Conservation (phyloP, 2,797 vertebrate species). For the Trachops cirrhosus region DNA sequence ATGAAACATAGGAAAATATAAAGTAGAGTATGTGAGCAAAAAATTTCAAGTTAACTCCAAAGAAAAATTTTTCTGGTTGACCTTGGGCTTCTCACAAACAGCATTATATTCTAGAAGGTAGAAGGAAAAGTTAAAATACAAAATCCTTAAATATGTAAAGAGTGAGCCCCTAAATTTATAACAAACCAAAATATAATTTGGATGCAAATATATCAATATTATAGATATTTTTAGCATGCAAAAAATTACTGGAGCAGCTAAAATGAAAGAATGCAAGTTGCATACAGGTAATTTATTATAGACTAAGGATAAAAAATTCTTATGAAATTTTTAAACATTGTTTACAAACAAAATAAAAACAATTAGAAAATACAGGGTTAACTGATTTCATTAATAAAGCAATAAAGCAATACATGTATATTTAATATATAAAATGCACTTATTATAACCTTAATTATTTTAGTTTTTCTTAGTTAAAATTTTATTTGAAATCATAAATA, state of each 20-base stretch:
- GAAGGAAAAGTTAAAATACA: not conserved
- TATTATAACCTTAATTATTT: not conserved
- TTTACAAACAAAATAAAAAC: not conserved
- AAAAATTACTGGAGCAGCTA: not conserved
- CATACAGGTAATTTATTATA: not conserved
- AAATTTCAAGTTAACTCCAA: not conserved
- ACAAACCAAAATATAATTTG: not conserved
- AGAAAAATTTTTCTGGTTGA: not conserved
- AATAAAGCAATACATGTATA: not conserved
- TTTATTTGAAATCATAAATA: not conserved
- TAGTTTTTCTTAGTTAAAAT: not conserved
- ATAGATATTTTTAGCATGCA: not conserved
- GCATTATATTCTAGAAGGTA: not conserved
- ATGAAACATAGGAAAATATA: too few species aligned
- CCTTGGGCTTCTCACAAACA: not conserved
- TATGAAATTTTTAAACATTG: not conserved
- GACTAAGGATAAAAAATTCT: not conserved
- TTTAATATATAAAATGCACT: not conserved
- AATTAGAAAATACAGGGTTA: not conserved
- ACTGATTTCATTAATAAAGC: not conserved
- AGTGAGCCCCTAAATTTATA: not conserved
- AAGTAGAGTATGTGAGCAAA: not conserved
- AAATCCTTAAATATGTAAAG: not conserved
- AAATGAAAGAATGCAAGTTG: not conserved
- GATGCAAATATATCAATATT: not conserved